Evolutionary conservation across 2,113 vertebrate species (phyloP), one percentile per base, ranked within the genome.

Genomic region (Mastomys natalensis): DNA sequence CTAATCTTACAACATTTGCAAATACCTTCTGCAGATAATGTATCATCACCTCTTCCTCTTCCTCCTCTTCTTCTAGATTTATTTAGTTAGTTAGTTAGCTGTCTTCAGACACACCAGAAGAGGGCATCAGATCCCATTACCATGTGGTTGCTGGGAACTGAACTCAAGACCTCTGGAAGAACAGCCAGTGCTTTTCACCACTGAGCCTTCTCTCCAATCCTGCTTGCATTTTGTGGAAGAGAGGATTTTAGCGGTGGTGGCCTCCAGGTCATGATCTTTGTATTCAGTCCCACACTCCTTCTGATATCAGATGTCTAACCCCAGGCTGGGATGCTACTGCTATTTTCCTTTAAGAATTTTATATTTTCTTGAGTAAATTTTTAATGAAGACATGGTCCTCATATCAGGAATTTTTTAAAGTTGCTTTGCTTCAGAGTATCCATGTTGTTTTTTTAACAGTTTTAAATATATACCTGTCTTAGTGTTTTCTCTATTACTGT

Each of bases 161-260:
- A 68, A 68, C 66, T 68, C 66, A 68, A 31, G 31, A 34, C 31
- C 31, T 34, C 66, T 68, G 66, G 31, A 68, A 34, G 12, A 34
- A 31, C 66, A 64, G 62, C 62, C 62, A 64, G 62, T 64, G 62
- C 62, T 64, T 64, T 11, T 64, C 62, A 64, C 62, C 26, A 64
- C 62, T 64, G 60, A 62, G 60, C 60, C 22, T 26, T 62, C 8
- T 62, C 31, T 34, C 66, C 31, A 68, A 31, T 31, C 66, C 66
- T 16, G 66, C 66, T 68, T 2, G 6, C 15, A 10, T 84, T 92
- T 72, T 82, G 26, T 9, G 43, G 15, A 31, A 43, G 7, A 62
- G n/a, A 34, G 12, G 45, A 86, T 51, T 92, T 87, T 92, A 45
- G 68, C 24, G 82, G 55, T 76, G 55, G 16, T 96, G 51, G 91